Evolutionary conservation across 1,140 invertebrate species (phyloP).

Genomic region (Archivesica marissinica): DNA sequence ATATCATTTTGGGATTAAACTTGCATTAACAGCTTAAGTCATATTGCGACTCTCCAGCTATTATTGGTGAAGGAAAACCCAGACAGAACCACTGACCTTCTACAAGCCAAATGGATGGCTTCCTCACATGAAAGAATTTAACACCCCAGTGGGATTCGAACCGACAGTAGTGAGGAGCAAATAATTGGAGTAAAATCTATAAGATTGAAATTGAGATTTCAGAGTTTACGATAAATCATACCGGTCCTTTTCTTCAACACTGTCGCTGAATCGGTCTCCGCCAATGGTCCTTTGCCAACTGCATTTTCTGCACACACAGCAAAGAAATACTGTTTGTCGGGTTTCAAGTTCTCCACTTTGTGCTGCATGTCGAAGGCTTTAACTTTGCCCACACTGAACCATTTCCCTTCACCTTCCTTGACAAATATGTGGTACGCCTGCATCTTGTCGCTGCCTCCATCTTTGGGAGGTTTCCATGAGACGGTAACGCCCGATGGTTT

Average conservation of each 20-base stretch:
- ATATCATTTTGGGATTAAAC: too few relatives aligned
- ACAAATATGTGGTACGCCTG: conserved; percentile 98
- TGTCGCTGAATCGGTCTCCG: conserved; percentile 93
- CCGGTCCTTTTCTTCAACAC: conserved; percentile 81
- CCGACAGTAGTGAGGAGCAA: too few relatives aligned
- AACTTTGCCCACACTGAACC: conserved; percentile 94
- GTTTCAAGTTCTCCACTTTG: conserved; percentile 94
- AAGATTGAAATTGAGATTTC: too few relatives aligned
- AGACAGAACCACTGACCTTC: too few relatives aligned
- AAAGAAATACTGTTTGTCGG: conserved; percentile 98
- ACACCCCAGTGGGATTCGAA: too few relatives aligned
- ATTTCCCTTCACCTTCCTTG: conserved; percentile 88
- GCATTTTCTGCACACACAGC: conserved; percentile 97
- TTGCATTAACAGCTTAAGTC: too few relatives aligned
- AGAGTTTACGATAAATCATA: too few relatives aligned
- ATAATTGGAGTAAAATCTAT: too few relatives aligned
- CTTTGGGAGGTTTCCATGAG: conserved; percentile 95
- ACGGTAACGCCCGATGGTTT: conserved; percentile 96
- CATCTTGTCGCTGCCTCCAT: conserved; percentile 94
- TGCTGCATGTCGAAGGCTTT: conserved; percentile 91
- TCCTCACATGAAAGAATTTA: too few relatives aligned
- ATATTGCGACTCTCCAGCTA: too few relatives aligned
- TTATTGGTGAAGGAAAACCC: too few relatives aligned
- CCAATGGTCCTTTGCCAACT: conserved; percentile 95
- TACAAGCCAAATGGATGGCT: too few relatives aligned